These are phyloP conservation scores for Chymomyza amoena DNA, from an alignment of 2,888 invertebrate species.

Conservation along the genomic window DNA sequence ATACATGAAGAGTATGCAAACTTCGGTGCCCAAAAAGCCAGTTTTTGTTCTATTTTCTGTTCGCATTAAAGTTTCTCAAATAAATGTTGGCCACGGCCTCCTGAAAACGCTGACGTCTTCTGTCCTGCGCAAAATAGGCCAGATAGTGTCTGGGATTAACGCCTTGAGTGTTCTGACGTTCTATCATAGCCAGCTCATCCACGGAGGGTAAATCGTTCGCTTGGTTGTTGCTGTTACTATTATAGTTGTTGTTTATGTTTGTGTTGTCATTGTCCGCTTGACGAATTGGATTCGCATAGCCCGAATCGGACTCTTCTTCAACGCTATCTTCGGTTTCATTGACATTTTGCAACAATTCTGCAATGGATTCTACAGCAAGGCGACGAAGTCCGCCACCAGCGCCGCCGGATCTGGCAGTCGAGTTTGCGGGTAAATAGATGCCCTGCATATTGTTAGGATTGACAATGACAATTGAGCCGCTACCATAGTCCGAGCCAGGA, in stretches of 20 bases:
- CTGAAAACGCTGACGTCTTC: background rate
- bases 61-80: background rate
- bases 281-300: background rate
- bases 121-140: background rate
- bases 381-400: background rate
- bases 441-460: slow-evolving; percentile 2
- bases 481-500: background rate
- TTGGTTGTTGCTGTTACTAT: background rate
- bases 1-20: background rate
- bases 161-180: background rate
- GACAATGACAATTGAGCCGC: background rate
- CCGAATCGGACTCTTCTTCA: background rate
- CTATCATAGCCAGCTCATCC: background rate
- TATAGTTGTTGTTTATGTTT: background rate
- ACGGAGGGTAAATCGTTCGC: background rate
- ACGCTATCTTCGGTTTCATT: background rate
- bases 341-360: background rate
- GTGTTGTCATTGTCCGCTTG: background rate
- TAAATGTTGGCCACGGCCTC: background rate
- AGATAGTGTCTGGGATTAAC: background rate
- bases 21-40: background rate
- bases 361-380: background rate
- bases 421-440: background rate
- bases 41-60: background rate
- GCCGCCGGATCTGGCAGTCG: background rate